A percentile compares a stretch with the other conserved stretches of the same genome.
Conservation (phyloP, 2,113 vertebrate genomes). For the Chaenocephalus aceratus region DNA sequence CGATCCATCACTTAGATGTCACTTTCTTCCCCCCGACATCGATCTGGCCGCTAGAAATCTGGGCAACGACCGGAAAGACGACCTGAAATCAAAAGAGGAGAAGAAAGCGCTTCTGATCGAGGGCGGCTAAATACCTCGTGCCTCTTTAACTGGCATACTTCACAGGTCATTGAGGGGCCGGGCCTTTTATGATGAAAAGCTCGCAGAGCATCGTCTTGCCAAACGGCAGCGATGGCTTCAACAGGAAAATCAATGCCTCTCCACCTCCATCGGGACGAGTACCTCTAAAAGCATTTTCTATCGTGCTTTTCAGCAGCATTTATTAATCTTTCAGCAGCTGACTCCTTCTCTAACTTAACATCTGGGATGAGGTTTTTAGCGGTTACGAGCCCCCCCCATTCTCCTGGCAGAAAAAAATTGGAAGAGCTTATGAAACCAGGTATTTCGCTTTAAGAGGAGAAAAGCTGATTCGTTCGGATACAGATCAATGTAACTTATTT, state of each 20-base stretch:
- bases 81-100: constrained; percentile 21
- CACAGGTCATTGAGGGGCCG: constrained; percentile 59
- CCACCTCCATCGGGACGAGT: constrained; percentile 29
- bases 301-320: constrained; percentile 59
- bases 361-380: constrained; percentile 62
- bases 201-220: constrained; percentile 50
- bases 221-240: constrained; percentile 60
- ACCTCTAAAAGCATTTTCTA: constrained; percentile 72
- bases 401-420: too few species aligned
- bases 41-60: constrained; percentile 53
- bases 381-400: too few species aligned
- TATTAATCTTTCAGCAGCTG: constrained; percentile 77
- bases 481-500: not conserved
- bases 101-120: constrained; percentile 36
- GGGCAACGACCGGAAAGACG: constrained; percentile 27
- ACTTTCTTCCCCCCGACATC: constrained; percentile 50
- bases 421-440: not conserved
- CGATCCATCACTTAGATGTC: constrained; percentile 63
- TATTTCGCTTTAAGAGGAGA: not conserved
- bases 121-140: constrained; percentile 38
- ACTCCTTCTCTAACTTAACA: constrained; percentile 62
- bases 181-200: constrained; percentile 56
- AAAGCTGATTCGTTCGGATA: not conserved
- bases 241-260: constrained; percentile 72
- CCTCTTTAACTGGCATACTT: constrained; percentile 55